phyloP scores from a whole-genome alignment of 2,888 invertebrate species.

The Syrphus vitripennis region DNA sequence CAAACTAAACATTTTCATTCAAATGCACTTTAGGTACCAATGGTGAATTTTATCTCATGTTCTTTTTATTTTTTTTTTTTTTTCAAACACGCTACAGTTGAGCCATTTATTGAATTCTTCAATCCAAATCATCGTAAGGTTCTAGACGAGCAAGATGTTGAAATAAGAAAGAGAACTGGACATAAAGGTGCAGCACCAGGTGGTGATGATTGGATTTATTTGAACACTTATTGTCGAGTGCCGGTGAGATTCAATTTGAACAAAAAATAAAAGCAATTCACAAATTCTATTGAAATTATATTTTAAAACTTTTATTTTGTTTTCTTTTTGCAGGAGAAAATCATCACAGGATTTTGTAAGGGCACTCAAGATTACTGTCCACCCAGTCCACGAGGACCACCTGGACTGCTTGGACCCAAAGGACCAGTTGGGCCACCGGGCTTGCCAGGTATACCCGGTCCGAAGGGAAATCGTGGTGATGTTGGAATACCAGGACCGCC shows the following conservation, averaged over 20 bases:
- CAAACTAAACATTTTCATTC: constrained; percentile 2
- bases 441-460: constrained; percentile 85
- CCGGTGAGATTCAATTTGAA: constrained; percentile 84
- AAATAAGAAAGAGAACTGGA: constrained; percentile 84
- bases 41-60: constrained; percentile 38
- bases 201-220: constrained; percentile 92
- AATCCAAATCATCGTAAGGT: constrained; percentile 86
- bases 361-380: constrained; percentile 92
- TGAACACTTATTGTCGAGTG: constrained; percentile 92
- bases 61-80: background rate
- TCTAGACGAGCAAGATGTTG: constrained; percentile 85
- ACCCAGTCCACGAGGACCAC: constrained; percentile 84
- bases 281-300: background rate
- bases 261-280: background rate
- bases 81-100: constrained; percentile 73
- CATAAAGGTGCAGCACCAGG: constrained; percentile 87
- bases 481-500: constrained; percentile 85
- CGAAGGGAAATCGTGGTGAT: constrained; percentile 87
- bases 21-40: constrained; percentile 62
- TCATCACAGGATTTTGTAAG: constrained; percentile 92
- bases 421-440: constrained; percentile 83
- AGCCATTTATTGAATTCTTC: constrained; percentile 88
- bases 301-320: background rate
- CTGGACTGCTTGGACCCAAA: constrained; percentile 85
- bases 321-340: constrained; percentile 85